Evolutionary conservation across 2,888 invertebrate genomes (phyloP), one percentile per base, ranked within the genome.

Genomic region (Aradus depressus): DNA sequence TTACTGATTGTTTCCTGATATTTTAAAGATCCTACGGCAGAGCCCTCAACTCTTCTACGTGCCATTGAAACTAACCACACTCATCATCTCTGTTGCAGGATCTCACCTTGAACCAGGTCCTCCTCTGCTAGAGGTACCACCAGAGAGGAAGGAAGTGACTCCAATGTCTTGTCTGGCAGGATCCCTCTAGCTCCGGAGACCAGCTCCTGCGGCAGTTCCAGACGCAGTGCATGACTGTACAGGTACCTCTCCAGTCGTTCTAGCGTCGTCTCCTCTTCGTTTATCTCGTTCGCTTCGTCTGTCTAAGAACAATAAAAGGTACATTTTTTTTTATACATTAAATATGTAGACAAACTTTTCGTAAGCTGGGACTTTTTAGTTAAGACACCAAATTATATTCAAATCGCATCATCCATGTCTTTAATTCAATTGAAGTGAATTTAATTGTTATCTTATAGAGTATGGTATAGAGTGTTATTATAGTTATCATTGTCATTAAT

Each of bases 171-270:
- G 2, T 52, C 32, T 1, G 55, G 43, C 8, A 55, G 38, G 23
- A 55, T 23, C 2, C 47, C 52, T 31, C 48, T 32, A 61, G 75
- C 76, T 58, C 72, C 73, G 10, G 71, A 3, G 64, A 60, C 50
- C 63, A 77, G 71, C 52, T 72, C 79, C 64, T 79, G 75, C 5
- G 87, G 87, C 49, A 85, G 75, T 67, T 79, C 81, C 62, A 84
- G 79, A 63, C 78, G 76, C 34, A 88, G 67, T n/a, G 80, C 76
- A 67, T 88, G 87, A 21, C 78, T 80, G 62, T 81, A 77, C 50
- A 89, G 68, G 65, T 85, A 89, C 34, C 55, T 39, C 32, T 55
- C 55, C 12, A 55, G 42, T 41, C 49, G 47, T 37, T 55, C 55
- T 23, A 55, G 35, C 6, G 55, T 55, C 3, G 52, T 50, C 16